These are phyloP conservation scores for Acanthococcus lagerstroemiae DNA, from an alignment of 2,888 invertebrate genomes.

Conservation along the genomic window DNA sequence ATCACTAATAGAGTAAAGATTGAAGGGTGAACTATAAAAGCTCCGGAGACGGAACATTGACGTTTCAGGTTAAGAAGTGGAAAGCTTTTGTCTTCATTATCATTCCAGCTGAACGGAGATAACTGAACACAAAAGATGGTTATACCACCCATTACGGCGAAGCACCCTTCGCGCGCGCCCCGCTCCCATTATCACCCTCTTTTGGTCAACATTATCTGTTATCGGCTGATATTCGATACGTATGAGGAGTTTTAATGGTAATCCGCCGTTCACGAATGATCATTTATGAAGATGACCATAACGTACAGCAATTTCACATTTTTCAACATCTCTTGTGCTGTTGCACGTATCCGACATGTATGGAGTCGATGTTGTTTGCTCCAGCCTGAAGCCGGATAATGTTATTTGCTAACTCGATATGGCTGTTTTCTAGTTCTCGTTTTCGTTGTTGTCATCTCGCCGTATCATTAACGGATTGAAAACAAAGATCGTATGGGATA, in stretches of 20 bases:
- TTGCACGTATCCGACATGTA: no score
- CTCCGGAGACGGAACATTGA: slow-evolving; percentile 19
- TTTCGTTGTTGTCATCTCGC: no score
- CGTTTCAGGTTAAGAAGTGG: slow-evolving; percentile 29
- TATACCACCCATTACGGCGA: slow-evolving; percentile 22
- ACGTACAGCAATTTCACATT: no score
- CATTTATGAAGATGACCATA: no score
- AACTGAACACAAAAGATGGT: slow-evolving; percentile 20
- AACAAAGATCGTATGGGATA: no score
- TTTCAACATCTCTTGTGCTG: no score
- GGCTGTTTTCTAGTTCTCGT: no score
- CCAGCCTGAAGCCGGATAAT: no score
- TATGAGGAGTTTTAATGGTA: not conserved
- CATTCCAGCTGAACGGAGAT: slow-evolving; percentile 27
- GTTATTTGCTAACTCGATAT: no score
- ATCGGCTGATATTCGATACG: slow-evolving; percentile 23
- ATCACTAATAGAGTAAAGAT: slow-evolving; percentile 14
- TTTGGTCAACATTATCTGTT: slow-evolving; percentile 6
- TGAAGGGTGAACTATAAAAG: slow-evolving; percentile 22
- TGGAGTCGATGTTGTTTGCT: no score
- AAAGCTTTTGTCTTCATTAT: slow-evolving; percentile 29
- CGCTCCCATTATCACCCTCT: not conserved
- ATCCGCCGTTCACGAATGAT: no score
- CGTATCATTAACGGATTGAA: no score
- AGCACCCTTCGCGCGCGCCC: slow-evolving; percentile 2